Evolutionary conservation across 1,140 invertebrate genomes (phyloP).

Genomic region (Philaenus spumarius): DNA sequence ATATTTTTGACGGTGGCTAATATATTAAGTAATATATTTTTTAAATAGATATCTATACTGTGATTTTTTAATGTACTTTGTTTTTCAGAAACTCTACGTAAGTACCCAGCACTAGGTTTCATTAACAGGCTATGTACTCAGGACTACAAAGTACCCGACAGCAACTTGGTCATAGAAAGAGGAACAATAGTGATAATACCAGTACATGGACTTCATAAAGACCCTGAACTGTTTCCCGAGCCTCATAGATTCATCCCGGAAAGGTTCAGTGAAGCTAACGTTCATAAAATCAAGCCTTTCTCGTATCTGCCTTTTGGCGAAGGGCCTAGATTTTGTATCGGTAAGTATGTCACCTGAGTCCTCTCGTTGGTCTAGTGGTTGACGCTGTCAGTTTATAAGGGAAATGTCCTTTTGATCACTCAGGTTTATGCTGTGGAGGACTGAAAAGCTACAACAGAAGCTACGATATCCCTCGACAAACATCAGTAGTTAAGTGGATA

Average conservation of each 20-base stretch:
- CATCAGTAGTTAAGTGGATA: no score
- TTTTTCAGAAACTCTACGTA: slow-evolving; percentile 40
- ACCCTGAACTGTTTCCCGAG: slow-evolving; percentile 46
- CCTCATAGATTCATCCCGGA: slow-evolving; percentile 51
- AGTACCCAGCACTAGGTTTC: slow-evolving; percentile 40
- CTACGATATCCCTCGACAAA: no score
- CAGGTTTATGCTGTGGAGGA: no score
- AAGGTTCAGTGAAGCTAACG: slow-evolving; percentile 45
- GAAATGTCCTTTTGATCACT: no score
- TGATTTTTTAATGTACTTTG: neutral
- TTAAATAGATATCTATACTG: no score
- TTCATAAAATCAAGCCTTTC: slow-evolving; percentile 34
- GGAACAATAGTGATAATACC: slow-evolving; percentile 27
- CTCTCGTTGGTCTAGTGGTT: no score
- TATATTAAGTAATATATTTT: no score
- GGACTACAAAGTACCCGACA: slow-evolving; percentile 37
- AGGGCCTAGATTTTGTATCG: slow-evolving; percentile 50
- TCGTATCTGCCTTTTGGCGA: slow-evolving; percentile 49
- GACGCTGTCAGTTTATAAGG: no score
- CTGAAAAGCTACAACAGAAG: no score
- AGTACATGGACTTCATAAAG: slow-evolving; percentile 48
- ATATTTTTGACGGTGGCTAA: no score
- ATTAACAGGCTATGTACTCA: slow-evolving; percentile 42
- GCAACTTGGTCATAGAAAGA: slow-evolving; percentile 28
- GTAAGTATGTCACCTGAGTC: no score